Evolutionary conservation across 2,888 invertebrate genomes (phyloP), one percentile per base, ranked within the genome.

Genomic region (Neocrepidodera transversa): DNA sequence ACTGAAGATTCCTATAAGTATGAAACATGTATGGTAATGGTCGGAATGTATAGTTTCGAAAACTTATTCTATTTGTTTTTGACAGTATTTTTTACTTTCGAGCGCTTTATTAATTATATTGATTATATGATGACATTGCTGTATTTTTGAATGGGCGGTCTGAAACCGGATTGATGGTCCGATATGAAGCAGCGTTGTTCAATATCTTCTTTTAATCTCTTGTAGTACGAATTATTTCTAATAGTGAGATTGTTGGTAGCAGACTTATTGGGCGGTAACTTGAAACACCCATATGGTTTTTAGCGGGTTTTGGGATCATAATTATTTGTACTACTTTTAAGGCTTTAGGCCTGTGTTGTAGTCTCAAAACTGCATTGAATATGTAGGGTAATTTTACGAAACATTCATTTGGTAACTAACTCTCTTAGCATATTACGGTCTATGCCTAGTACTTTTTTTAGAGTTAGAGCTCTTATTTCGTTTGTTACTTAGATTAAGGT

Each of bases 231-330:
- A 54, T 32, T 20, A 16, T 52, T 14, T 52, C 42, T 5, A 52
- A 11, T 10, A 52, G 16, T n/a, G 45, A 54, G 10, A 54, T 45
- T 10, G 18, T 35, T 10, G 45, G 13, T 20, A 54, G 13, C 10
- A 54, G 8, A 17, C 28, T 54, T 32, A 53, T 53, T 30, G 43
- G 43, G 7, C 42, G 13, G 26, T 45, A 54, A 2, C 26, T 38
- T 38, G 43, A 2, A n/a, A 43, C 30, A 2, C 18, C 17, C 2
- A 2, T 30, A 4, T 8, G 18, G 10, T 42, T 30, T 42, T 42
- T 43, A 1, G 17, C 7, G 1, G 18, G 10, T 30, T 53, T 53
- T 16, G 42, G 11, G 2, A 51, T 38, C 38, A 40, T 40, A 4
- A 40, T 51, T 5, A 51, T 40, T 36, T 36, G 13, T 23, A 26